A percentile compares a stretch with the other conserved stretches of the same genome.
These are phyloP conservation scores for Microhierax caerulescens DNA, from an alignment of 2,797 vertebrate species.

Conservation along the genomic window DNA sequence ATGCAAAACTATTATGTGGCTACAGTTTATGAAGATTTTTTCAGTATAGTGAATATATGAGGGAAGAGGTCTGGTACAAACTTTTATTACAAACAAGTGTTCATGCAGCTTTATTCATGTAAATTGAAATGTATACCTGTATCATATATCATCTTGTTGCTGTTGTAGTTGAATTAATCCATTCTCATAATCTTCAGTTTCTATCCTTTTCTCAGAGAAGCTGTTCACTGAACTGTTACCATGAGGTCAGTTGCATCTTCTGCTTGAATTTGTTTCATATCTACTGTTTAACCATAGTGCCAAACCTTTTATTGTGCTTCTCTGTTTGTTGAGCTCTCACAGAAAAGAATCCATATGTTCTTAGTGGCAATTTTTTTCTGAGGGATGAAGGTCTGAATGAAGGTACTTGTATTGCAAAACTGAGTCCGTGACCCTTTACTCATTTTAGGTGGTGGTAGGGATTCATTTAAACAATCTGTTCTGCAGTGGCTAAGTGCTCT, in stretches of 20 bases:
- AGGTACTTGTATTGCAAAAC: not conserved
- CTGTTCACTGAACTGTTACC: not conserved
- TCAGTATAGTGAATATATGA: fast-evolving
- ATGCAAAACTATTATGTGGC: not conserved
- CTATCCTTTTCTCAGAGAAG: not conserved
- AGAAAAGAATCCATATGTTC: not conserved
- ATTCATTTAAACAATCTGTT: not conserved
- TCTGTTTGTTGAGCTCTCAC: not conserved
- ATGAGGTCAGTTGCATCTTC: not conserved
- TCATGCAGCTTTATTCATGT: not conserved
- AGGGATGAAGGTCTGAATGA: not conserved
- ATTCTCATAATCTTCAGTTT: not conserved
- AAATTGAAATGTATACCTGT: not conserved
- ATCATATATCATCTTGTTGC: not conserved
- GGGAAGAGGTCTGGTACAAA: not conserved
- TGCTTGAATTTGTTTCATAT: not conserved
- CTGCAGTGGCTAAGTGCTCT: not conserved
- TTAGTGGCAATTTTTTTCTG: not conserved
- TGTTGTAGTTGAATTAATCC: not conserved
- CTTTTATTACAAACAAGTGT: fast-evolving
- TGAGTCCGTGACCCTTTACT: not conserved
- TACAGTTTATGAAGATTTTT: not conserved
- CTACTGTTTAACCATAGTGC: not conserved
- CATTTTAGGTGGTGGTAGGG: not conserved
- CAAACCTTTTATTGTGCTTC: not conserved